phyloP scores from a whole-genome alignment of 1,140 invertebrate genomes.

The Tetramorium simillimum region DNA sequence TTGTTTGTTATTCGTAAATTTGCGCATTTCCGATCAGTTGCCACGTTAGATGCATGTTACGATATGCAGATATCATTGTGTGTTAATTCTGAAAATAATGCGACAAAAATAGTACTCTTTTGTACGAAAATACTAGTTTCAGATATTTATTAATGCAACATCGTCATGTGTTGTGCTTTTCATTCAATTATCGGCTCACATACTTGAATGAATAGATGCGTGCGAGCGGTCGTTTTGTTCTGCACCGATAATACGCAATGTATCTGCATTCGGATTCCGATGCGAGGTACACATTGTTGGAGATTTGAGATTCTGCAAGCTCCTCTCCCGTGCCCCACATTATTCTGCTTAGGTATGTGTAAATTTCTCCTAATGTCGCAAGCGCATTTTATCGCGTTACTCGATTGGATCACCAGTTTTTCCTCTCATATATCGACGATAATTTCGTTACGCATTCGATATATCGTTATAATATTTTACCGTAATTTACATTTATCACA shows the following conservation, averaged over 20 bases:
- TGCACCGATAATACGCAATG: conserved; percentile 67
- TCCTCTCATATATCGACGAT: background rate
- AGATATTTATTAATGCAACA: conserved; percentile 30
- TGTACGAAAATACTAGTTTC: background rate
- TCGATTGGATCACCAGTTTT: background rate
- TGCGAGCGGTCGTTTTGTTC: conserved; percentile 64
- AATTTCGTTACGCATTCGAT: background rate
- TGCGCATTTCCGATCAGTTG: background rate
- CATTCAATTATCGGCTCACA: conserved; percentile 73
- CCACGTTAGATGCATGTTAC: background rate
- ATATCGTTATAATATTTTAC: background rate
- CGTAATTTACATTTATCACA: conserved; percentile 6
- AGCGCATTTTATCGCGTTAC: conserved; percentile 5
- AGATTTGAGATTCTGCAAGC: conserved; percentile 53
- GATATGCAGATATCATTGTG: background rate
- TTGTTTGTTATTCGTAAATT: conserved; percentile 17
- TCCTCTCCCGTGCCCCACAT: background rate
- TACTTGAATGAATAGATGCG: conserved; percentile 71
- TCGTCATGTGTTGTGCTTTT: conserved; percentile 61
- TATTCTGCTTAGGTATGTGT: conserved; percentile 13
- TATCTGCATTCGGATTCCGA: conserved; percentile 70
- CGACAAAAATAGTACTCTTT: conserved; percentile 16
- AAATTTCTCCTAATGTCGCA: conserved; percentile 38
- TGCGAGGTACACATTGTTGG: conserved; percentile 68
- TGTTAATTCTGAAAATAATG: conserved; percentile 34